Conservation (phyloP, 2,888 invertebrate genomes). For the Ceraclea dissimilis region DNA sequence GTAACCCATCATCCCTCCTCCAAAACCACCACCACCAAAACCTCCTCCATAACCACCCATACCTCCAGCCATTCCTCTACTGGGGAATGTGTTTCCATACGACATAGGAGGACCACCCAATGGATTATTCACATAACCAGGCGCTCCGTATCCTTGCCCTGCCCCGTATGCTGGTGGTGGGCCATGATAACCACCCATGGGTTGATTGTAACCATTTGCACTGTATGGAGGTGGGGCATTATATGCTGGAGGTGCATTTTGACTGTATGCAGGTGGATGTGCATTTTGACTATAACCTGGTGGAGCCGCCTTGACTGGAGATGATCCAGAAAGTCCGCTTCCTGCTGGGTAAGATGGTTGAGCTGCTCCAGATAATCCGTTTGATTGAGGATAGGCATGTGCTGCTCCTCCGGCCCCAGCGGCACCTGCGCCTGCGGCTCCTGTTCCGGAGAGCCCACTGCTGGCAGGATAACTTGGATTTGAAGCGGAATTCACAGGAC, state of each 20-base stretch:
- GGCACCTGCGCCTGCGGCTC: conserved; percentile 29
- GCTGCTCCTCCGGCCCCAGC: neutral
- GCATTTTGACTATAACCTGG: neutral
- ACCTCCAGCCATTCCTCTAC: conserved; percentile 33
- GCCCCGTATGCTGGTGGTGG: conserved; percentile 24
- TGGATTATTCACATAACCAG: conserved; percentile 17
- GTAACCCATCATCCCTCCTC: too few relatives aligned
- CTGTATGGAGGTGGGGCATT: conserved; percentile 14
- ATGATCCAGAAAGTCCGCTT: conserved; percentile 10
- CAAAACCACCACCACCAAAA: conserved; percentile 36
- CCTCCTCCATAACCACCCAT: conserved; percentile 32
- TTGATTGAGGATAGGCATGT: conserved; percentile 2
- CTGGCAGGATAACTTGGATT: conserved; percentile 15
- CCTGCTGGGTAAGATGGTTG: conserved; percentile 3
- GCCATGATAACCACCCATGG: conserved; percentile 12
- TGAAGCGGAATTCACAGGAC: conserved; percentile 8
- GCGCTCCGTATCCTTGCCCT: conserved; percentile 28
- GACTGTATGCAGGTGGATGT: conserved; percentile 8
- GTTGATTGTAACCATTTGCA: conserved; percentile 3
- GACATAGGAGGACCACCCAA: conserved; percentile 10
- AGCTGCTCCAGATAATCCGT: neutral
- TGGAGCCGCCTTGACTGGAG: neutral
- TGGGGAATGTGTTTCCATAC: conserved; percentile 20
- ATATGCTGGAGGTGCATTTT: conserved; percentile 8
- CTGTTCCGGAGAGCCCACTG: conserved; percentile 7